Evolutionary conservation across 2,113 vertebrate species (phyloP).

Genomic region (Oxygymnocypris stewartii): DNA sequence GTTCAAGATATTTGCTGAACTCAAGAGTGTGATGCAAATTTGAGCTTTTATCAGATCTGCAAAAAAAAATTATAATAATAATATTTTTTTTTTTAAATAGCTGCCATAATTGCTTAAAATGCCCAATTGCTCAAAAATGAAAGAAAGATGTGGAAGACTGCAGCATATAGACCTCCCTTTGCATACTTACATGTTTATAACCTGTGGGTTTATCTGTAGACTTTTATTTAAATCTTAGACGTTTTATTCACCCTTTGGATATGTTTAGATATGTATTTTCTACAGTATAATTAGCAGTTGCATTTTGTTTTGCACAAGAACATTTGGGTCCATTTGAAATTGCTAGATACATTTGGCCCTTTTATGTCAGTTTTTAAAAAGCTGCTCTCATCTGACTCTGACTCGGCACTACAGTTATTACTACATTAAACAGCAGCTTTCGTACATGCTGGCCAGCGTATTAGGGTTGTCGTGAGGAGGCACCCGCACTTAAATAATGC

Average conservation of each 20-base stretch:
- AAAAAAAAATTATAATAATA: background rate
- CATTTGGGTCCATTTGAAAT: background rate
- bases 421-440: conserved; percentile 44
- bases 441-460: conserved; percentile 23
- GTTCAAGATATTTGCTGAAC: too few species aligned
- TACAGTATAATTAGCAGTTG: background rate
- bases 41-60: background rate
- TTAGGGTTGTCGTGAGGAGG: conserved; percentile 48
- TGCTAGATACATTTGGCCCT: background rate
- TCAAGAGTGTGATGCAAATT: background rate
- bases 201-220: background rate
- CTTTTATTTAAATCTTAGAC: background rate
- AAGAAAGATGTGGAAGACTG: background rate
- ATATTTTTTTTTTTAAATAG: background rate
- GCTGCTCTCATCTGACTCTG: conserved; percentile 18
- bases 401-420: conserved; percentile 21
- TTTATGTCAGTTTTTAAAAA: conserved; percentile 8
- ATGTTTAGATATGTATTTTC: background rate
- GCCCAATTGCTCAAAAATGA: background rate
- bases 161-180: background rate
- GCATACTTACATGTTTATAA: background rate
- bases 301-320: background rate
- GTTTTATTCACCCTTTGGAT: background rate
- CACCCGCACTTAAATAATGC: conserved; percentile 53
- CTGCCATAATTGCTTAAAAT: background rate